Evolutionary conservation across 2,113 vertebrate genomes (phyloP).

Genomic region (Mobula hypostoma): DNA sequence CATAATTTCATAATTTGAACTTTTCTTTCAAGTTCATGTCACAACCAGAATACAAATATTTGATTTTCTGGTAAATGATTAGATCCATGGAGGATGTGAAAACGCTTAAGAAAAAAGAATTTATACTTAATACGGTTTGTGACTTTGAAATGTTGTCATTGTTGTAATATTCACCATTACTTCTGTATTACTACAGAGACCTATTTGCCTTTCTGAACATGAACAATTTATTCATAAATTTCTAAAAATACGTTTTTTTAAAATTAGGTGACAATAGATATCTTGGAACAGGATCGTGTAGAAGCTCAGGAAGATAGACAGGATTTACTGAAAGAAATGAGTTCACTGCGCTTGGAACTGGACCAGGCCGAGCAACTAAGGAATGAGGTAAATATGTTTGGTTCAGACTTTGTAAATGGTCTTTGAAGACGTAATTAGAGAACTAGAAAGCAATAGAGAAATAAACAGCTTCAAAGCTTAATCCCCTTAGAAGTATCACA

Average conservation of each 20-base stretch:
- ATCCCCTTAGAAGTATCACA: not conserved
- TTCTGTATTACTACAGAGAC: too few species aligned
- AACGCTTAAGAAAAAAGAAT: not conserved
- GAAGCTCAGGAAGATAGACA: constrained; percentile 63
- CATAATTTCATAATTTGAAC: not conserved
- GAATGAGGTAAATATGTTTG: constrained; percentile 50
- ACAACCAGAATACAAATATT: not conserved
- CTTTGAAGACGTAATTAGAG: not conserved
- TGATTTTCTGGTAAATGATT: not conserved
- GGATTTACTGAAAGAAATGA: constrained; percentile 62
- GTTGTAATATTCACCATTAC: not conserved
- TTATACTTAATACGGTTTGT: too few species aligned
- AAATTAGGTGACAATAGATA: constrained; percentile 59
- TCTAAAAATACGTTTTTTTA: not conserved
- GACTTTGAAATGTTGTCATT: not conserved
- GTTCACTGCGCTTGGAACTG: constrained; percentile 56
- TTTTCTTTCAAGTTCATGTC: not conserved
- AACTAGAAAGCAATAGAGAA: not conserved
- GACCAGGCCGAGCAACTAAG: constrained; percentile 53
- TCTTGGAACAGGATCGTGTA: constrained; percentile 64
- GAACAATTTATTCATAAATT: not conserved
- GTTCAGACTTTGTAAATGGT: not conserved
- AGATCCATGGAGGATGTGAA: not conserved
- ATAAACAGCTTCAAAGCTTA: not conserved
- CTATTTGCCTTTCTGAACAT: not conserved